A percentile compares a stretch with the other conserved stretches of the same genome.
These are phyloP conservation scores for Acropora yongei DNA, from an alignment of 64 coral and sea anemone species.

Conservation along the genomic window DNA sequence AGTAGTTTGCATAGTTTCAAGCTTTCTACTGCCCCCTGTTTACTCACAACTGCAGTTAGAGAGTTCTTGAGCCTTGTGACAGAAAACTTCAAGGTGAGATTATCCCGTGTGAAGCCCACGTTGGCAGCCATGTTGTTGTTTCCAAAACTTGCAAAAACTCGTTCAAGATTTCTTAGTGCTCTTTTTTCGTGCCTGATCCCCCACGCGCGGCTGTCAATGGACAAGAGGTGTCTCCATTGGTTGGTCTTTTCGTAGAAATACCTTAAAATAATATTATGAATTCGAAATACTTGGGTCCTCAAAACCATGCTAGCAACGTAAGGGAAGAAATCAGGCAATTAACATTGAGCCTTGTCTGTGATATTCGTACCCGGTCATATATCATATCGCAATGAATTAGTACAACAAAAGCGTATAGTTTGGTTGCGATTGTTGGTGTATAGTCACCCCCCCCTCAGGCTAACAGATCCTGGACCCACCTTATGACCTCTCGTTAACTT, in stretches of 20 bases:
- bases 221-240: no score
- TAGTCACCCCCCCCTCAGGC: neutral
- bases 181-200: no score
- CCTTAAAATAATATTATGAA: no score
- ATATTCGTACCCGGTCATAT: neutral
- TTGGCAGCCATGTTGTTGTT: no score
- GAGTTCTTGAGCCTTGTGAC: neutral
- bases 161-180: no score
- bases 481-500: neutral
- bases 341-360: neutral
- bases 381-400: neutral
- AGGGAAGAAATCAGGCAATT: neutral
- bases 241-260: no score
- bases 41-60: neutral
- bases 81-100: neutral
- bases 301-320: no score
- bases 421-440: neutral
- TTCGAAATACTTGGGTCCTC: no score
- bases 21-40: neutral
- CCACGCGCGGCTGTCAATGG: no score
- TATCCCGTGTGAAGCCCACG: no score
- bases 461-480: no score
- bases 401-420: neutral
- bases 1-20: neutral
- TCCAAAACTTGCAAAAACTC: no score